Conservation (phyloP, 2,113 vertebrate species). For the Arizona elegans region DNA sequence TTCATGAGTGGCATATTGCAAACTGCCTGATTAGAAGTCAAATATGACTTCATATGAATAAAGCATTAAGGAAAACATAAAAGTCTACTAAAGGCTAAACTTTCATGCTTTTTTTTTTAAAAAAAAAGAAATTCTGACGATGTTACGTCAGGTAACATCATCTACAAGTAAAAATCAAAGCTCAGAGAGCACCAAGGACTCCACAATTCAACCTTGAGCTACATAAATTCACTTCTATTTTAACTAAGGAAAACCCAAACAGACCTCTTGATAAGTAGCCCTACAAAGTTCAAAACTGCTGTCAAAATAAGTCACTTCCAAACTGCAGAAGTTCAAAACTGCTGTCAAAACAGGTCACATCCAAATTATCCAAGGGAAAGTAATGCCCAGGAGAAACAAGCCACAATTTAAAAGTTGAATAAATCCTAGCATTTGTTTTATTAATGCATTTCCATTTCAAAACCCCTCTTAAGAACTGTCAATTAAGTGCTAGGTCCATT, state of each 20-base stretch:
- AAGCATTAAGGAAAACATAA: neutral
- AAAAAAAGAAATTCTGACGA: neutral
- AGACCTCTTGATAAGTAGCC: neutral
- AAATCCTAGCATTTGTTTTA: neutral
- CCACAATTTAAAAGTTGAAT: neutral
- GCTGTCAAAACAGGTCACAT: neutral
- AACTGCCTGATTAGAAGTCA: neutral
- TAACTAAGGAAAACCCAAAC: neutral
- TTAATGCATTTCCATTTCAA: neutral
- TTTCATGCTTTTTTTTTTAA: too few species aligned
- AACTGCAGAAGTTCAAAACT: neutral
- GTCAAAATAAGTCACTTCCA: neutral
- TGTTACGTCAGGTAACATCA: neutral
- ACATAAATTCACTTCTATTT: slow-evolving; percentile 25
- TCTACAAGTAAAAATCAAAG: neutral
- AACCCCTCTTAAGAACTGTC: neutral
- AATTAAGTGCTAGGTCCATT: neutral
- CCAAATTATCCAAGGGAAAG: neutral
- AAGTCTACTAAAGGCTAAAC: neutral
- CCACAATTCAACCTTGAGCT: neutral
- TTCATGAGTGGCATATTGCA: neutral
- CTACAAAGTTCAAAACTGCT: neutral
- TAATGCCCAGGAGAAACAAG: neutral
- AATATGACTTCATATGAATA: neutral
- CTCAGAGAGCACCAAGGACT: neutral